Conservation (phyloP, 2,113 vertebrate species). For the Smithornis capensis region DNA sequence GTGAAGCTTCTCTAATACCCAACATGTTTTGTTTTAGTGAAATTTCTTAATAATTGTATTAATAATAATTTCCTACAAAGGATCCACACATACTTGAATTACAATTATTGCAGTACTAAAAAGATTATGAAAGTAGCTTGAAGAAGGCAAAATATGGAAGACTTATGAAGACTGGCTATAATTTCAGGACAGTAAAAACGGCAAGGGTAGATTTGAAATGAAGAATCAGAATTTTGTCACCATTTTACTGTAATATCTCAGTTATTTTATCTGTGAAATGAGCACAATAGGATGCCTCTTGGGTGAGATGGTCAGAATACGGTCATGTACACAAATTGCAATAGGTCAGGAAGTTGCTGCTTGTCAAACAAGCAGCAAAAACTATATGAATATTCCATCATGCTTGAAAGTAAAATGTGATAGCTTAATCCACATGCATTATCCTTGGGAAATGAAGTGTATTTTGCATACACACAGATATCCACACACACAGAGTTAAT, state of each 20-base stretch:
- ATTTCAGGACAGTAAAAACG: neutral
- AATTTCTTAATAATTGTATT: neutral
- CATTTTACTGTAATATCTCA: neutral
- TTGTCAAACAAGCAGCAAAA: neutral
- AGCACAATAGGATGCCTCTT: neutral
- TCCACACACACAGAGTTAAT: neutral
- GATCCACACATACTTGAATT: neutral
- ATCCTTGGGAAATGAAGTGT: neutral
- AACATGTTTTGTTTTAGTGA: neutral
- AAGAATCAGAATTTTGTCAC: neutral
- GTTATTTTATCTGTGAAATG: neutral
- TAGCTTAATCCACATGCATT: neutral
- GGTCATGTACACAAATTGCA: rapidly evolving
- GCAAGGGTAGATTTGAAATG: neutral
- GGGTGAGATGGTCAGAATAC: neutral
- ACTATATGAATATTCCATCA: neutral
- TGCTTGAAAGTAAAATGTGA: neutral
- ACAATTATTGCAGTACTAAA: neutral
- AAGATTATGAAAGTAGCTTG: neutral
- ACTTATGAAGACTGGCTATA: neutral
- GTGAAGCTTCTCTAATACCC: neutral
- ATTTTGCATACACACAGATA: neutral
- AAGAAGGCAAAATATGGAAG: neutral
- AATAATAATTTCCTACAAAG: neutral
- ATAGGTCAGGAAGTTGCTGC: neutral